Conservation (phyloP, 1,140 invertebrate genomes). For the Drosophila paulistorum region DNA sequence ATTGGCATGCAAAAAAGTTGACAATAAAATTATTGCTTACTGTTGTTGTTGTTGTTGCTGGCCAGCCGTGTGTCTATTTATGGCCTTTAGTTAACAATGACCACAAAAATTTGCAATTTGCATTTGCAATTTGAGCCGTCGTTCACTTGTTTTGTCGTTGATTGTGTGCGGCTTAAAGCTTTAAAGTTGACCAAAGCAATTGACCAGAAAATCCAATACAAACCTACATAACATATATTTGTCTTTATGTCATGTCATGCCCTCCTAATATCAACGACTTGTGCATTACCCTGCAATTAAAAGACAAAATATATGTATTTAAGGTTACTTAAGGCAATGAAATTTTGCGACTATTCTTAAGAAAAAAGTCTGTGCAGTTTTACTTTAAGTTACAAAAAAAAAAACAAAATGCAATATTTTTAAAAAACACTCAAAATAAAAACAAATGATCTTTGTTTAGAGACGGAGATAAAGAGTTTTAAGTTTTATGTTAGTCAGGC, state of each 20-base stretch:
- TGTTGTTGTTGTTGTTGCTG: conserved; percentile 30
- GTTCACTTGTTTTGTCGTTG: conserved; percentile 33
- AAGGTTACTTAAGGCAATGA: too few relatives aligned
- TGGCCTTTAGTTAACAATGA: conserved; percentile 76
- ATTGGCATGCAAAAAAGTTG: conserved; percentile 66
- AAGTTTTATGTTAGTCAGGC: too few relatives aligned
- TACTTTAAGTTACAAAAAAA: too few relatives aligned
- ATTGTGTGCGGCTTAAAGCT: conserved; percentile 32
- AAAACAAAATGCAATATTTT: too few relatives aligned
- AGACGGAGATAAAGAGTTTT: too few relatives aligned
- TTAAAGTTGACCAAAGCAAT: conserved; percentile 57
- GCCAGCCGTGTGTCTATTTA: conserved; percentile 61
- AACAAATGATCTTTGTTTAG: too few relatives aligned
- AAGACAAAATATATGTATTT: not conserved
- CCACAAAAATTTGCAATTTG: conserved; percentile 78
- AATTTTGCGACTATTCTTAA: too few relatives aligned
- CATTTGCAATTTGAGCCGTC: conserved; percentile 71
- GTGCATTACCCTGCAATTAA: conserved; percentile 10
- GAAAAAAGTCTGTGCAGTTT: too few relatives aligned
- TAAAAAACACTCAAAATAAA: too few relatives aligned
- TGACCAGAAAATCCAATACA: conserved; percentile 53
- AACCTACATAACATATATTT: conserved; percentile 33
- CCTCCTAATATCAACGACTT: conserved; percentile 4
- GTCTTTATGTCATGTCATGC: conserved; percentile 16
- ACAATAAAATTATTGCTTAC: conserved; percentile 74